These are phyloP conservation scores for Sipha maydis DNA, from an alignment of 2,888 invertebrate species.

Conservation along the genomic window DNA sequence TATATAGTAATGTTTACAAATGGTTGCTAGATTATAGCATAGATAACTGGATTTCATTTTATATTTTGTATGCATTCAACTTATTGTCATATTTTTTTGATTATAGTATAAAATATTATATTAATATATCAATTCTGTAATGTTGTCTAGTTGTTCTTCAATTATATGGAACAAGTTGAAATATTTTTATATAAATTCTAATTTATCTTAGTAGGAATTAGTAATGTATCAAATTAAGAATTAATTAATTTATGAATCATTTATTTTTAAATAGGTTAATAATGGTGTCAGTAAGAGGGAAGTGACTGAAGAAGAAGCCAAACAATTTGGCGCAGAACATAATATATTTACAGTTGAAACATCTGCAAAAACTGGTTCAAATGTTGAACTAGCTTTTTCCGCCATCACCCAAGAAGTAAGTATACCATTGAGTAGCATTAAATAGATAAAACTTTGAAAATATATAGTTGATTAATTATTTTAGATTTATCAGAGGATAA, in stretches of 20 bases:
- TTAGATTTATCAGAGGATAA: slow-evolving; percentile 81
- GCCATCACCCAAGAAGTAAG: slow-evolving; percentile 85
- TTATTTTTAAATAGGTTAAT: slow-evolving; percentile 39
- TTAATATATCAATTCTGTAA: no score
- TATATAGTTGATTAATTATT: slow-evolving; percentile 5
- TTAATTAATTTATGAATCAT: neutral
- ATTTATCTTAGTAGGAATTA: no score
- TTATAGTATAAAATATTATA: no score
- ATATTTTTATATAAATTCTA: neutral
- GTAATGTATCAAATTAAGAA: neutral
- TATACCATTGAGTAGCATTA: neutral
- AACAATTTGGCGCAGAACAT: slow-evolving; percentile 90
- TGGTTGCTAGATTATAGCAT: neutral
- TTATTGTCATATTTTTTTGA: no score
- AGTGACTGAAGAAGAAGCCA: slow-evolving; percentile 90
- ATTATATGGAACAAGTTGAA: neutral
- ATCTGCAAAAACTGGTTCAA: slow-evolving; percentile 91
- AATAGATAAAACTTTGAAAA: neutral
- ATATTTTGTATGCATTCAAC: no score
- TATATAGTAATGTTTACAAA: neutral
- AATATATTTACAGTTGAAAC: slow-evolving; percentile 94
- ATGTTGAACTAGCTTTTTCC: slow-evolving; percentile 93
- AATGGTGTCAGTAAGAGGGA: slow-evolving; percentile 68
- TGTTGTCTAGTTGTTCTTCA: no score
- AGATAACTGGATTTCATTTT: neutral